Base-by-base conservation (phyloP, 2,888 invertebrate species). In the Proisotoma minuta region DNA sequence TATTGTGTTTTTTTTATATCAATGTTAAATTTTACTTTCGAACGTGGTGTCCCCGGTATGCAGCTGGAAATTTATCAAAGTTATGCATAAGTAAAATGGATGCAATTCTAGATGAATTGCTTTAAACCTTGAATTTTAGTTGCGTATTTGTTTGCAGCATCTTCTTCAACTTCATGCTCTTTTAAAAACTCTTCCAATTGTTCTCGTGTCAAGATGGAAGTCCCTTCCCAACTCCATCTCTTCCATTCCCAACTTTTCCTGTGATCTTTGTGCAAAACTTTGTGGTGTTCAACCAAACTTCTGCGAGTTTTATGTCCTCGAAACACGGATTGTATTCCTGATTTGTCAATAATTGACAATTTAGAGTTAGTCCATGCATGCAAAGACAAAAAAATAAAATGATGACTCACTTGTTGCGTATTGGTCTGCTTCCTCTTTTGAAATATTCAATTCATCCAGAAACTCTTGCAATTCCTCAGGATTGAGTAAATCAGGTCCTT, bases 141-240 rank as follows among this genome's bases (percentile, higher is more conserved):
- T 20, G 56, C 56, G 23, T 40, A 4, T 20, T 52, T 43, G 5
- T 66, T 52, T 12, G 66, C 66, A 22, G 43, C 48, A 18, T 54
- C 48, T 10, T 43, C 39, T 2, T 53, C 34, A 12, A 66, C 50
- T 8, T 60, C 15, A 24, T 51, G 59, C 5, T 57, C 59, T 18
- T 60, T 52, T 28, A 69, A 43, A 29, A 66, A 65, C 48, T 62
- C 60, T 10, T 57, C 20, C 1, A 69, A 40, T n/a, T 66, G 54
- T n/a, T 66, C 57, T 20, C 59, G 51, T 20, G 34, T 27, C 12
- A 68, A 48, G 23, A 51, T n/a, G 2, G 65, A 63, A 8, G 59
- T 39, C n/a, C 63, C 68, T 23, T 66, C 65, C 62, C 59, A 62
- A 47, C 62, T 63, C 65, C 62, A 62, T n/a, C 52, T 47, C 18